Conservation (phyloP, 2,888 invertebrate species). For the Mythimna albipuncta region DNA sequence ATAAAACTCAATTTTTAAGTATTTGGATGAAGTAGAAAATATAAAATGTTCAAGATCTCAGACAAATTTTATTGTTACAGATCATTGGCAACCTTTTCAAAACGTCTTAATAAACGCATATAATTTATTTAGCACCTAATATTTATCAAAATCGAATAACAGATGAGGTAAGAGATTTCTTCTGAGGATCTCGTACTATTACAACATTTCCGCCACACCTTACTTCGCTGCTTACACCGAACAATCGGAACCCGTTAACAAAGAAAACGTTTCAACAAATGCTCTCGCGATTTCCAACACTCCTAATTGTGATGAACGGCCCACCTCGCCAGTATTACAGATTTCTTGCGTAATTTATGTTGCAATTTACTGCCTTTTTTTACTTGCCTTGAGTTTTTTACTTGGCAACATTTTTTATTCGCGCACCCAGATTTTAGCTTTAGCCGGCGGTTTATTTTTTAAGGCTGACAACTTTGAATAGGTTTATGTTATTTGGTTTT, state of each 20-base stretch:
- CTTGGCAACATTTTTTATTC: conserved; percentile 58
- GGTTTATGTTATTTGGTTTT: conserved; percentile 29
- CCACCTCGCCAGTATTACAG: conserved; percentile 77
- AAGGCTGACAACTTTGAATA: conserved; percentile 42
- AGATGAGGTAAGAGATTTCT: too few relatives aligned
- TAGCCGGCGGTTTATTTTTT: conserved; percentile 55
- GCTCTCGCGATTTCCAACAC: conserved; percentile 66
- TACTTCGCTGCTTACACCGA: conserved; percentile 36
- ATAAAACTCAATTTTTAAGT: too few relatives aligned
- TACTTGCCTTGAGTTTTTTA: conserved; percentile 63
- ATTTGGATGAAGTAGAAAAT: too few relatives aligned
- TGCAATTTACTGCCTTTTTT: conserved; percentile 80
- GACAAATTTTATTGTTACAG: too few relatives aligned
- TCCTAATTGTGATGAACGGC: conserved; percentile 83
- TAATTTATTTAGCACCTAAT: too few relatives aligned
- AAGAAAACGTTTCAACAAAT: conserved; percentile 62
- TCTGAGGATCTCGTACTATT: too few relatives aligned
- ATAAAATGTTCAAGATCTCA: too few relatives aligned
- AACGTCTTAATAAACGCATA: too few relatives aligned
- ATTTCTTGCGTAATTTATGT: conserved; percentile 83
- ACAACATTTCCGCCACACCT: conserved; percentile 4
- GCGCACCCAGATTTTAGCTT: conserved; percentile 52
- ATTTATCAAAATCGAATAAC: too few relatives aligned
- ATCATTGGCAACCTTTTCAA: too few relatives aligned
- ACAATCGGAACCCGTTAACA: conserved; percentile 63